Evolutionary conservation across 2,888 invertebrate species (phyloP), one percentile per base, ranked within the genome.

Genomic region (Hesperia comma): DNA sequence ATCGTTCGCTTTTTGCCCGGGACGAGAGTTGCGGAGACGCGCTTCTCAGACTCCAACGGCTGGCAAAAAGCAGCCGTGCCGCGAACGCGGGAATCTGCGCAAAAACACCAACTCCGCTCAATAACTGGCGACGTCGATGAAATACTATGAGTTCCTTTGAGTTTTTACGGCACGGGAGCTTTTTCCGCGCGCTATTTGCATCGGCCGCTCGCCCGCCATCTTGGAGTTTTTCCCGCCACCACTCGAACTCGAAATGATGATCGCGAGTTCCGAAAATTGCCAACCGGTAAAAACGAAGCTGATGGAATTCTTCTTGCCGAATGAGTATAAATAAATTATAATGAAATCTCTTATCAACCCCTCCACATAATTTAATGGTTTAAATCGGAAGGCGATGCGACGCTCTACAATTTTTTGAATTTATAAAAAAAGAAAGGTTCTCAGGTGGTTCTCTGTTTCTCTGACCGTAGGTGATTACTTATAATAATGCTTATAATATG

Each of bases 111-210:
- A 82, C 83, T 83, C 82, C 82, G 84, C 87, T 87, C 88, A 88
- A 92, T 91, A 91, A 88, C 88, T 81, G 85, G 82, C 86, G 85
- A 86, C 87, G 84, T 80, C 89, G 90, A 91, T 90, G 90, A 90
- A 90, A 90, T 90, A 90, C 88, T 90, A 89, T 89, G 88, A 91
- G 88, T 88, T 90, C 89, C 85, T 86, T 81, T 78, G 77, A 77
- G 81, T 91, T 92, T 92, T 92, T 91, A 85, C 81, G 74, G 74
- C 72, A 72, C 72, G 64, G 68, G 73, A 74, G 78, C 85, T 88
- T 89, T 88, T 89, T 87, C 86, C 84, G 80, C 79, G 75, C 75
- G 81, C 79, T 85, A 91, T 91, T 91, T 92, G 90, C 92, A 91
- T 91, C 82, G 81, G 61, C 58, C 63, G 69, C 55, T 61, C 62